phyloP scores from a whole-genome alignment of 2,888 invertebrate species.

The Aporophyla nigra region DNA sequence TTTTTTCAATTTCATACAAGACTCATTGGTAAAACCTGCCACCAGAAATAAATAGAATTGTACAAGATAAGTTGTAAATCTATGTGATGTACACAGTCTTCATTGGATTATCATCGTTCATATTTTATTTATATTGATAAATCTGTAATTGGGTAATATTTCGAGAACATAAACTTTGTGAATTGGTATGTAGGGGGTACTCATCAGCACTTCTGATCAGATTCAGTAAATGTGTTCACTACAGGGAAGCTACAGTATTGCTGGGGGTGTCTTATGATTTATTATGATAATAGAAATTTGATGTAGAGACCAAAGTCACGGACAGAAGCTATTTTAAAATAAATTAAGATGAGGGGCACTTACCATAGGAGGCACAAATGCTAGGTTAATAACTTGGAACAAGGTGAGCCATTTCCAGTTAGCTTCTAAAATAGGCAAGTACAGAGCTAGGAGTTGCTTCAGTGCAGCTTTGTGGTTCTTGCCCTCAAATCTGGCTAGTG shows the following conservation, averaged over 20 bases:
- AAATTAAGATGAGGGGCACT: conserved; percentile 69
- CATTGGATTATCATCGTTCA: not conserved
- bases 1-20: not conserved
- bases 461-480: conserved; percentile 92
- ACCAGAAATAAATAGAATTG: not conserved
- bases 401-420: conserved; percentile 95
- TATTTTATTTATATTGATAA: no score
- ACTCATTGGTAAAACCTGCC: not conserved
- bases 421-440: conserved; percentile 92
- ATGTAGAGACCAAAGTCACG: not conserved
- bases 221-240: not conserved
- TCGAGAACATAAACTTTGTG: not conserved
- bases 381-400: conserved; percentile 94
- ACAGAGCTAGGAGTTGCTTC: conserved; percentile 92
- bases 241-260: not conserved
- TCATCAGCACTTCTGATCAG: not conserved
- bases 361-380: conserved; percentile 95
- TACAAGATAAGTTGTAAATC: not conserved
- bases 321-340: not conserved
- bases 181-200: not conserved
- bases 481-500: conserved; percentile 94
- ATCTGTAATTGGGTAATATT: no score
- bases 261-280: not conserved
- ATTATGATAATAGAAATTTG: not conserved
- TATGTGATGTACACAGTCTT: not conserved